Evolutionary conservation across 2,888 invertebrate species (phyloP).

Genomic region (Agriopis marginaria): DNA sequence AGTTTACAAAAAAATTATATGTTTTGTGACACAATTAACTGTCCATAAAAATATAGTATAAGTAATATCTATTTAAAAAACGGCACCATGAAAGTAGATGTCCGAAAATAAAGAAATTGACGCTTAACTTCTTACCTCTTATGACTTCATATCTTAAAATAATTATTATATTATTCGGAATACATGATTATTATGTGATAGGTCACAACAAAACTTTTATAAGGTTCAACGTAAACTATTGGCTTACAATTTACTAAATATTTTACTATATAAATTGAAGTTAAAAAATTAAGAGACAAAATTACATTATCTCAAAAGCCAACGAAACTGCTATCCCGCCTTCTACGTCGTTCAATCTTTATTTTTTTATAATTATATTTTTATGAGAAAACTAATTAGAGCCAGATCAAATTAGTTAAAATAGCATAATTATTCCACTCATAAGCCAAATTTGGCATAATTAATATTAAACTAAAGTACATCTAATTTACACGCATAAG

Average conservation of each 20-base stretch:
- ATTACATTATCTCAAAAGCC: background rate
- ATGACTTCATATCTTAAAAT: slow-evolving; percentile 23
- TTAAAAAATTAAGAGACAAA: background rate
- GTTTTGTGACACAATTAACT: no score
- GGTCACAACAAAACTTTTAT: background rate
- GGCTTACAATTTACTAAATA: background rate
- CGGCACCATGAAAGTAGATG: no score
- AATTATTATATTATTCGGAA: slow-evolving; percentile 1
- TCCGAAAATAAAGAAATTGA: background rate
- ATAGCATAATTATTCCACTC: background rate
- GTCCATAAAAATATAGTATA: no score
- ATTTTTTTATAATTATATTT: no score
- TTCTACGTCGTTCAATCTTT: background rate
- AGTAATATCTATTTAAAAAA: no score
- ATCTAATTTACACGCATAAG: background rate
- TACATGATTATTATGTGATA: background rate
- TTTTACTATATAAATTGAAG: background rate
- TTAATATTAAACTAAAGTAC: background rate
- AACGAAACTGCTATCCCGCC: background rate
- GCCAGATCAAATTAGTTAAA: background rate
- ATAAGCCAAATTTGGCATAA: background rate
- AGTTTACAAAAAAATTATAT: no score
- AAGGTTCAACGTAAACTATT: background rate
- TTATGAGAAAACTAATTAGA: no score
- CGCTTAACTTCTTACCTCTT: slow-evolving; percentile 10